These are phyloP conservation scores for Acrocephalus kingi DNA, from an alignment of 2,113 vertebrate species.

Conservation along the genomic window DNA sequence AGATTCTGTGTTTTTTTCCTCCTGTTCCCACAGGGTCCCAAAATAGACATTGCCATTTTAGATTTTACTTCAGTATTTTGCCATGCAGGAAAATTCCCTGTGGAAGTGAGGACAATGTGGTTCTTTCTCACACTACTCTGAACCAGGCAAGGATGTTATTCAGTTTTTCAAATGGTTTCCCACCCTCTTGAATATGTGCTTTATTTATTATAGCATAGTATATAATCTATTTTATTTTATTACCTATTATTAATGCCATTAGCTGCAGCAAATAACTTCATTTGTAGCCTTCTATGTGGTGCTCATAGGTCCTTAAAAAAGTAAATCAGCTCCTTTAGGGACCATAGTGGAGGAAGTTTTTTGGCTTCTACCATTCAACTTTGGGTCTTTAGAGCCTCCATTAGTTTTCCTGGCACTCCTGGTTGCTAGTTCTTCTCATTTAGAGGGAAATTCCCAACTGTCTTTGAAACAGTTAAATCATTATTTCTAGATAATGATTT, in stretches of 20 bases:
- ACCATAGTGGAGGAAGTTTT: not conserved
- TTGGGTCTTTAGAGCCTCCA: not conserved
- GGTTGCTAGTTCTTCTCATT: not conserved
- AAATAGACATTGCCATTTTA: not conserved
- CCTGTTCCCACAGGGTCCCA: not conserved
- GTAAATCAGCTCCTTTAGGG: not conserved
- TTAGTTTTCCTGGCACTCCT: not conserved
- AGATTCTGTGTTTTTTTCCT: not conserved
- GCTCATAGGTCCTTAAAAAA: not conserved
- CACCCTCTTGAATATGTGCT: not conserved
- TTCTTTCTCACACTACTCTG: not conserved
- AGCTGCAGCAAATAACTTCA: not conserved
- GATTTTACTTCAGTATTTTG: not conserved
- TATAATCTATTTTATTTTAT: not conserved
- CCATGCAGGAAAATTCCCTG: not conserved
- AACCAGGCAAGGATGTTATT: not conserved
- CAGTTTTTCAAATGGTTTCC: not conserved
- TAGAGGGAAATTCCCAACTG: not conserved
- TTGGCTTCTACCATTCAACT: not conserved
- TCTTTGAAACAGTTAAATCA: not conserved
- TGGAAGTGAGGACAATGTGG: not conserved
- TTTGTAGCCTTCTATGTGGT: fast-evolving
- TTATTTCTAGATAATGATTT: not conserved
- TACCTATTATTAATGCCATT: not conserved
- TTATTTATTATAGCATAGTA: not conserved